Evolutionary conservation across 2,888 invertebrate genomes (phyloP), one percentile per base, ranked within the genome.

Genomic region (Zygogramma bicolorata): DNA sequence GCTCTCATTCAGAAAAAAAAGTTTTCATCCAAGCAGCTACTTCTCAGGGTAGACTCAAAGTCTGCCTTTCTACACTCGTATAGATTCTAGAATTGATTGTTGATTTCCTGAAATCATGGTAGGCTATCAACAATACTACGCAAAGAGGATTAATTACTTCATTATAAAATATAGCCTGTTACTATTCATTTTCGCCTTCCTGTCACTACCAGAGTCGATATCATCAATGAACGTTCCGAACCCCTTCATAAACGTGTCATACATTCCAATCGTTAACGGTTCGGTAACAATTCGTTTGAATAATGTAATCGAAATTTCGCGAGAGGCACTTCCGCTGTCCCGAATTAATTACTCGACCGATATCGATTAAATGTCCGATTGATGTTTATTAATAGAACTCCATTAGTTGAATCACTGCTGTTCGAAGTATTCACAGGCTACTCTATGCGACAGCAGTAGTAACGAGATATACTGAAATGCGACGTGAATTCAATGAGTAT

Each of bases 371-470:
- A 18, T 31, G 27, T 46, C 59, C 42, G 65, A 67, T 65, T 59
- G 46, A 65, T 65, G 67, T 71, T 62, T 71, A 71, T 71, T 71
- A 71, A 68, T 71, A 71, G 60, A 68, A 49, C 38, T 29, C 58
- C 46, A 59, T 27, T 63, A 63, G 65, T 63, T 29, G 49, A 49
- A 68, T 65, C 49, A 46, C 29, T 29, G 34, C 65, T 68, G 53
- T 59, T 68, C 49, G 46, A 67, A 71, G 59, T 62, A 67, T 62
- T 27, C 62, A 42, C 62, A 62, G 40, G 8, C 15, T 22, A 34
- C 34, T 60, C 34, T 10, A 42, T 22, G 25, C 46, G 46, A 46
- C 46, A 46, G 46, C 25, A 4, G 13, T 60, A 31, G 60, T 60
- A 34, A 38, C 60, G 10, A 60, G 31, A 60, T 8, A 38, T 38